Conservation (phyloP, 1,140 invertebrate species). For the Drosophila saltans region DNA sequence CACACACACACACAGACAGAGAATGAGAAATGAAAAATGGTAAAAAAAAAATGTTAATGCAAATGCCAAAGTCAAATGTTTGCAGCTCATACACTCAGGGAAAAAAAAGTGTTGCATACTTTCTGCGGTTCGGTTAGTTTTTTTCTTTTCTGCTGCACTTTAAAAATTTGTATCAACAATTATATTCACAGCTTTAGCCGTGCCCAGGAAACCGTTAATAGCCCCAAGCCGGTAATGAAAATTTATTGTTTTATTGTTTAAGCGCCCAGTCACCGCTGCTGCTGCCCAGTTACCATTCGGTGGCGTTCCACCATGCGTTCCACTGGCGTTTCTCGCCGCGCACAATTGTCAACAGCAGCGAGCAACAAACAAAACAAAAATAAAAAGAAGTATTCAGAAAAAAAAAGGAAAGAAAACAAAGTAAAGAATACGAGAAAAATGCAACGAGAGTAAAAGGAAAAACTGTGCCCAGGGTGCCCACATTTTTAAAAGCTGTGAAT, state of each 20-base stretch:
- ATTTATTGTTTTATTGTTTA: constrained; percentile 81
- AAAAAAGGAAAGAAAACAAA: constrained; percentile 10
- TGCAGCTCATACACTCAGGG: constrained; percentile 23
- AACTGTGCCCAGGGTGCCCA: constrained; percentile 27
- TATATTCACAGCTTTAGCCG: constrained; percentile 58
- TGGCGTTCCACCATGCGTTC: constrained; percentile 42
- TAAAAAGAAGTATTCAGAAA: constrained; percentile 30
- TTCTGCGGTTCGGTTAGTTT: constrained; percentile 18
- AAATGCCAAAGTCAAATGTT: constrained; percentile 70
- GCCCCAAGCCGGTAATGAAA: constrained; percentile 76
- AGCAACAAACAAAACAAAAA: constrained; percentile 28
- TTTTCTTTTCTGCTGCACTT: constrained; percentile 41
- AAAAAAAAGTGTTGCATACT: constrained; percentile 54
- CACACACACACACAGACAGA: constrained; percentile 31
- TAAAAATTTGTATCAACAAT: constrained; percentile 67
- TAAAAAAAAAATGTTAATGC: constrained; percentile 55
- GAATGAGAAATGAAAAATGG: constrained; percentile 7
- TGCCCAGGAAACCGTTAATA: constrained; percentile 70
- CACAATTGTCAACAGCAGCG: constrained; percentile 50
- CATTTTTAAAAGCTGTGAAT: constrained; percentile 56
- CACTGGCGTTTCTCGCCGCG: constrained; percentile 30
- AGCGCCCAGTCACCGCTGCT: constrained; percentile 39
- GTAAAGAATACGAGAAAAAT: constrained; percentile 2
- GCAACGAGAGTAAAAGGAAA: constrained; percentile 15
- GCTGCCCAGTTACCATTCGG: constrained; percentile 25